A percentile compares a stretch with the other conserved stretches of the same genome.
These are phyloP conservation scores for Scaptomyza montana DNA, from an alignment of 1,140 invertebrate genomes.

Conservation along the genomic window DNA sequence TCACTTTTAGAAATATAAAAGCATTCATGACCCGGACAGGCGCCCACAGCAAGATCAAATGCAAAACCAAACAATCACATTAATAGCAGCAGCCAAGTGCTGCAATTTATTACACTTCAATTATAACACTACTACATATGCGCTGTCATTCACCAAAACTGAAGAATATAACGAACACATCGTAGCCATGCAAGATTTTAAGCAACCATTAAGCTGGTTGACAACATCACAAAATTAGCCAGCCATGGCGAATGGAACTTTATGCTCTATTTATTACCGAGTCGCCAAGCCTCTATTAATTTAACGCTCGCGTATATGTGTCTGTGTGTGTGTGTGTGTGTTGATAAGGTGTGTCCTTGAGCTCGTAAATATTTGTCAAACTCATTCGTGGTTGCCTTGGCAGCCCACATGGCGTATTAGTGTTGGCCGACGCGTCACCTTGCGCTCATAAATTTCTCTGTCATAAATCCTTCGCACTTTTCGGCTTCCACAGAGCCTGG, in stretches of 20 bases:
- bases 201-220: constrained; percentile 30
- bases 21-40: constrained; percentile 17
- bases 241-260: constrained; percentile 36
- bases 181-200: constrained; percentile 7
- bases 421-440: constrained; percentile 30
- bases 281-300: constrained; percentile 50
- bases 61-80: neutral
- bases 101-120: constrained; percentile 30
- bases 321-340: constrained; percentile 12
- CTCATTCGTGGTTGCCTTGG: constrained; percentile 32
- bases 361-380: constrained; percentile 60
- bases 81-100: neutral
- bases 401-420: constrained; percentile 53
- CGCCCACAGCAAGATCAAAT: constrained; percentile 8
- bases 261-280: constrained; percentile 49
- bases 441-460: constrained; percentile 46
- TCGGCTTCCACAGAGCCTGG: constrained; percentile 5
- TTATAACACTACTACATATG: neutral
- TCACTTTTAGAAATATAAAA: constrained; percentile 44
- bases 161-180: constrained; percentile 16
- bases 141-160: constrained; percentile 10
- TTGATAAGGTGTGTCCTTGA: constrained; percentile 51
- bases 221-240: constrained; percentile 30
- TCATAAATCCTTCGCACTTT: constrained; percentile 56
- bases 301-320: constrained; percentile 21